Evolutionary conservation across 2,797 vertebrate species (phyloP).

Genomic region (Ibycter americanus): DNA sequence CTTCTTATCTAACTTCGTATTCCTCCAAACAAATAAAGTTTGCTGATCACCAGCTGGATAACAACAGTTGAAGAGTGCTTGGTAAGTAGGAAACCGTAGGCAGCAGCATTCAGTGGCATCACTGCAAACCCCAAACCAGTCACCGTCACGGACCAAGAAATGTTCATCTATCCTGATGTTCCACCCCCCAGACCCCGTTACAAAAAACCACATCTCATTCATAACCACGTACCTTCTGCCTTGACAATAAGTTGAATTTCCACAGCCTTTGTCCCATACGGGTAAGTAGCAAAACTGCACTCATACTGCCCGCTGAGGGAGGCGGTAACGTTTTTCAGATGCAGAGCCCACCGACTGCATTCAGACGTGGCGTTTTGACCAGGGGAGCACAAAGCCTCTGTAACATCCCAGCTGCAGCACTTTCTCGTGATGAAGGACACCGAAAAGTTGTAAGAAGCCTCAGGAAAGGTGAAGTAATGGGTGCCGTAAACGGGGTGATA

Average conservation of each 20-base stretch:
- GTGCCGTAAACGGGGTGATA: conserved; percentile 43
- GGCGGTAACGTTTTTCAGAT: conserved; percentile 21
- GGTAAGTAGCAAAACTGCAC: conserved; percentile 66
- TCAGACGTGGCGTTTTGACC: accelerated
- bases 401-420: neutral
- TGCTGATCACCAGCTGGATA: neutral
- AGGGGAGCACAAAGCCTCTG: neutral
- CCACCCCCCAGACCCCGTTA: accelerated
- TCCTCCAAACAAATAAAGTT: neutral
- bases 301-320: conserved; percentile 39
- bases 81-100: neutral
- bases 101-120: neutral
- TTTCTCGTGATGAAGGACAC: neutral
- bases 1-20: neutral
- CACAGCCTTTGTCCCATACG: conserved; percentile 22
- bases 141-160: neutral
- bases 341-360: conserved; percentile 32
- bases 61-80: neutral
- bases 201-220: neutral
- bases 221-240: conserved; percentile 47
- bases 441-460: conserved; percentile 2
- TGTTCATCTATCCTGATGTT: neutral
- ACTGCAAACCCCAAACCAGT: neutral
- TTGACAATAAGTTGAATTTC: conserved; percentile 46
- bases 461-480: neutral